phyloP scores from a whole-genome alignment of 2,888 invertebrate species.

The Alloscopus bannaensis region DNA sequence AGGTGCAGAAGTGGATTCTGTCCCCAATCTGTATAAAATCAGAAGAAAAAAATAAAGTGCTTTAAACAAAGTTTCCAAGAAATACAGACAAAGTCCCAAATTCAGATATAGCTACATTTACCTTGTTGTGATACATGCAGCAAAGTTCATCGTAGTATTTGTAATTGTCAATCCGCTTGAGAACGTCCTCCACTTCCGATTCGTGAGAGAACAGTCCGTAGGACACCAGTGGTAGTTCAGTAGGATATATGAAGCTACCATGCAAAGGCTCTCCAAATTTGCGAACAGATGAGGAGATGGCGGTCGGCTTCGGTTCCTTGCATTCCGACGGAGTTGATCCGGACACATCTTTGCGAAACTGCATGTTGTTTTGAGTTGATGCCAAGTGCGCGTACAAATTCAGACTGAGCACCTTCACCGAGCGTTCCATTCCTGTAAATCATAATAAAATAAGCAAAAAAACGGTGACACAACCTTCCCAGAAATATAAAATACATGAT shows the following conservation, averaged over 20 bases:
- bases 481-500: neutral
- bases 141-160: conserved; percentile 44
- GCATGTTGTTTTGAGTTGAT: neutral
- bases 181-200: conserved; percentile 1
- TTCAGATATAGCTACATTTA: neutral
- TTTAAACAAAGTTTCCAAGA: neutral
- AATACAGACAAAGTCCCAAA: neutral
- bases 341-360: neutral
- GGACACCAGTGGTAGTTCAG: neutral
- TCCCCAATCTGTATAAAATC: conserved; percentile 19
- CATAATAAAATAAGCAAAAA: neutral
- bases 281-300: neutral
- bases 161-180: conserved; percentile 39
- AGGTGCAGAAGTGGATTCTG: conserved; percentile 38
- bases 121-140: conserved; percentile 50
- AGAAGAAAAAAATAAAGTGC: neutral
- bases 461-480: neutral
- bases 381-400: conserved; percentile 10
- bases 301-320: neutral
- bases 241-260: conserved; percentile 8
- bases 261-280: conserved; percentile 2
- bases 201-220: conserved; percentile 22
- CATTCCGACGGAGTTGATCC: too few relatives aligned
- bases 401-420: conserved; percentile 29
- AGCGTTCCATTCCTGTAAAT: neutral